A percentile compares a stretch with the other conserved stretches of the same genome.
Conservation (phyloP, 2,888 invertebrate species). For the Sarcophaga rosellei region DNA sequence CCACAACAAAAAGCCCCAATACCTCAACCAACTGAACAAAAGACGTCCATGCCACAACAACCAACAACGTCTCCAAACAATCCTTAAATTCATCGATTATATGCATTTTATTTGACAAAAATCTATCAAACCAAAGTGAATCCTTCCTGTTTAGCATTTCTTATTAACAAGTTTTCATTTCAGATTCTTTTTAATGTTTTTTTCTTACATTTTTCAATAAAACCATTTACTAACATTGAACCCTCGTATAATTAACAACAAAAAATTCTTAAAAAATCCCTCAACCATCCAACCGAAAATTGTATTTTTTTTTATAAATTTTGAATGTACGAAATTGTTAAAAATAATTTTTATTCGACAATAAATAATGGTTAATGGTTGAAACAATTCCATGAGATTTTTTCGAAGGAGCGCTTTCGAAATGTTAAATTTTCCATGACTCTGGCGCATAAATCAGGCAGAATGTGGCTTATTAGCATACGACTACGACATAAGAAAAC, state of each 20-base stretch:
- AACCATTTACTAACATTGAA: slow-evolving; percentile 46
- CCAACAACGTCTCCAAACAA: slow-evolving; percentile 21
- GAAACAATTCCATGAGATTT: slow-evolving; percentile 56
- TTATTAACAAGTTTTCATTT: slow-evolving; percentile 42
- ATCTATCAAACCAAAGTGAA: not conserved
- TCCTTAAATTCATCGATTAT: slow-evolving; percentile 26
- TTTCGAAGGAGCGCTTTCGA: not conserved
- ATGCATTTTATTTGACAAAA: slow-evolving; percentile 51
- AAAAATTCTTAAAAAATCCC: slow-evolving; percentile 44
- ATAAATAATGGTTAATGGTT: slow-evolving; percentile 65
- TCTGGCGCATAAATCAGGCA: no score
- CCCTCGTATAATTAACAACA: slow-evolving; percentile 31
- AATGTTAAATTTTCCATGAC: no score
- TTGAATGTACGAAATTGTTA: slow-evolving; percentile 19
- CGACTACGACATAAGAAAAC: no score
- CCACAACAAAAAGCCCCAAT: slow-evolving; percentile 4
- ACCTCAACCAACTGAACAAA: slow-evolving; percentile 8
- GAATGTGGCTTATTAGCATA: no score
- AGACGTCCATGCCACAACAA: not conserved
- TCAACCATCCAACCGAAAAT: slow-evolving; percentile 50
- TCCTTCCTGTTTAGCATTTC: slow-evolving; percentile 56
- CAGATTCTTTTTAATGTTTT: slow-evolving; percentile 29
- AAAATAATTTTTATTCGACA: slow-evolving; percentile 30
- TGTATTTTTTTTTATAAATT: slow-evolving; percentile 13
- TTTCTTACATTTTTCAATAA: slow-evolving; percentile 22